Conservation (phyloP, 2,113 vertebrate genomes). For the Nibea coibor region DNA sequence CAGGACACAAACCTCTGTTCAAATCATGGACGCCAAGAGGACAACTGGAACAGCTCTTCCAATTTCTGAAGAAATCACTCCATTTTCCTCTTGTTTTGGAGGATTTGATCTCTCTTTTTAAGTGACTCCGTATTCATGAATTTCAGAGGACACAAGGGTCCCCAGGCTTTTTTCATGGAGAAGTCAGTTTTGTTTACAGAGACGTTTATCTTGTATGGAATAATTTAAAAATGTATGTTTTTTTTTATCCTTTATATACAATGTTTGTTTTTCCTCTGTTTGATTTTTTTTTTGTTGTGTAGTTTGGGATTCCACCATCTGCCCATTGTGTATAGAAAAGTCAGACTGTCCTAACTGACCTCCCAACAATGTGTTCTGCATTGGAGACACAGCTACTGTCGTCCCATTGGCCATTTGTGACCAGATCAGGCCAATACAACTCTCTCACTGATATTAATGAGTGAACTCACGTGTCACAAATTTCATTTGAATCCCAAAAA, state of each 20-base stretch:
- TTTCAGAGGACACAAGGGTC: constrained; percentile 29
- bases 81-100: constrained; percentile 33
- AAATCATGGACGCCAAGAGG: constrained; percentile 36
- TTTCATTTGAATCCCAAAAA: constrained; percentile 18
- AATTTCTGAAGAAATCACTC: constrained; percentile 23
- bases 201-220: constrained; percentile 71
- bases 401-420: constrained; percentile 11
- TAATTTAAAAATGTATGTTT: constrained; percentile 79
- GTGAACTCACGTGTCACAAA: constrained; percentile 17
- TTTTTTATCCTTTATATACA: constrained; percentile 58
- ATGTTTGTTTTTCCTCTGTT: constrained; percentile 32
- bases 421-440: constrained; percentile 15
- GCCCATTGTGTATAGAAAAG: constrained; percentile 34
- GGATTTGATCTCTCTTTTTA: constrained; percentile 41
- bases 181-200: constrained; percentile 82
- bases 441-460: constrained; percentile 26
- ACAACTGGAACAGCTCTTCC: constrained; percentile 29
- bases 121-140: constrained; percentile 56
- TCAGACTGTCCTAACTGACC: constrained; percentile 29
- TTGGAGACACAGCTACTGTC: constrained; percentile 50
- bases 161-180: constrained; percentile 36
- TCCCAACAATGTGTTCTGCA: constrained; percentile 71
- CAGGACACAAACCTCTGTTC: constrained; percentile 36
- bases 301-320: constrained; percentile 35
- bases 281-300: constrained; percentile 48